phyloP scores from a whole-genome alignment of 2,888 invertebrate genomes.

The Clusia tigrina region DNA sequence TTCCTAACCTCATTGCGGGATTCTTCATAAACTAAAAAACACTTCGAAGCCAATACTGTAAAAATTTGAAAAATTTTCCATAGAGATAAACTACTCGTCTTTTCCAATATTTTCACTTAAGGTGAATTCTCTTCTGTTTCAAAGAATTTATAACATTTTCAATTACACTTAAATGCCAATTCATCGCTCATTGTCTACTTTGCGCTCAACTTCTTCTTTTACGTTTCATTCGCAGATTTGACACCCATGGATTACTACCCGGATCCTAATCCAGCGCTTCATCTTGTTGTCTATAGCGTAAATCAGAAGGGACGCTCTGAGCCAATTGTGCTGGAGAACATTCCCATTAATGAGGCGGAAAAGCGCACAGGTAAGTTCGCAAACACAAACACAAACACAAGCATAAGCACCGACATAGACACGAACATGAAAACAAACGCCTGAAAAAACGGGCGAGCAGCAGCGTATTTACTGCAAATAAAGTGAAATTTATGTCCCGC shows the following conservation, averaged over 20 bases:
- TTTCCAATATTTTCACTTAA: no score
- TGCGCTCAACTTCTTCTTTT: background rate
- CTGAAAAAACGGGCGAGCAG: conserved; percentile 16
- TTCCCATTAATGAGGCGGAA: conserved; percentile 86
- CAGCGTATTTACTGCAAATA: conserved; percentile 22
- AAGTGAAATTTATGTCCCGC: conserved; percentile 33
- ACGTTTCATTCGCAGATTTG: conserved; percentile 51
- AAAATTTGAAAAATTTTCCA: no score
- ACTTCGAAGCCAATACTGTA: no score
- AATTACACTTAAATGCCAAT: background rate
- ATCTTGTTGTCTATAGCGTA: conserved; percentile 81
- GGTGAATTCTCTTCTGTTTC: background rate
- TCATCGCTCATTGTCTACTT: background rate
- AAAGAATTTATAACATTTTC: background rate
- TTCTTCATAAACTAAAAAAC: no score
- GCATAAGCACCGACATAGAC: background rate
- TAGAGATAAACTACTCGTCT: no score
- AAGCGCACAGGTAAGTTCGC: conserved; percentile 76
- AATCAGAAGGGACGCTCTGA: conserved; percentile 88
- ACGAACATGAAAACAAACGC: background rate
- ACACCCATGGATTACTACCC: conserved; percentile 63
- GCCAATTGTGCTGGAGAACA: conserved; percentile 81
- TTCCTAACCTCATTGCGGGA: no score
- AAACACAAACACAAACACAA: conserved; percentile 2
- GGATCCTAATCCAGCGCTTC: conserved; percentile 70